Evolutionary conservation across 2,888 invertebrate species (phyloP), one percentile per base, ranked within the genome.

Genomic region (Hedya salicella): DNA sequence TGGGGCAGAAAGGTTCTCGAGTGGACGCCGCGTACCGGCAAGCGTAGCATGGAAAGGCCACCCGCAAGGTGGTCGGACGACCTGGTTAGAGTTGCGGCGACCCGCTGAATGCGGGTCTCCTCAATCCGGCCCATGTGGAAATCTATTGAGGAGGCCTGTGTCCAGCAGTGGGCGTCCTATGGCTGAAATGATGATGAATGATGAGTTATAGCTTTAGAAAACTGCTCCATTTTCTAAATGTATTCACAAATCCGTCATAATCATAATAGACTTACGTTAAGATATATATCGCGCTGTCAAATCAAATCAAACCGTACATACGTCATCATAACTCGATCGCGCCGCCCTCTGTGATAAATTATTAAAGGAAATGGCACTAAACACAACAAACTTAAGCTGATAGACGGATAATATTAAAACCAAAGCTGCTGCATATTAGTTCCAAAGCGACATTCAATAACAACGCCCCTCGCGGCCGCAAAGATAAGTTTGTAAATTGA

Each of bases 251-350:
- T 39, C 14, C 13, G 16, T 42, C 54, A 54, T 42, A 42, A 54
- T 21, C 54, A 36, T 42, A 44, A 30, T 44, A 17, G 16, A 44
- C 42, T 30, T 17, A 44, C n/a, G n/a, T 13, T 21, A n/a, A 19
- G 48, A 48, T 48, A 48, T 25, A 9, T 0, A 46, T 46, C 19
- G 8, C 17, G n/a, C 44, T 32, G 57, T 57, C 57, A 46, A 46
- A 46, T 46, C 46, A 57, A 57, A 57, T 57, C 57, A 57, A 46
- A 57, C 6, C 9, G n/a, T 46, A 57, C 46, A 46, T 32, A 46
- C 32, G 44, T 46, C 57, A 57, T 3, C 57, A 6, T 57, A 57
- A 57, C 44, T 17, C 57, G 17, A 57, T 57, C 19, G 44, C 9
- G n/a, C 16, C 21, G 0, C 32, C 56, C 40, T 17, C 32, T 17